Evolutionary conservation across 2,113 vertebrate genomes (phyloP), one percentile per base, ranked within the genome.

Genomic region (Rhipidura dahli): DNA sequence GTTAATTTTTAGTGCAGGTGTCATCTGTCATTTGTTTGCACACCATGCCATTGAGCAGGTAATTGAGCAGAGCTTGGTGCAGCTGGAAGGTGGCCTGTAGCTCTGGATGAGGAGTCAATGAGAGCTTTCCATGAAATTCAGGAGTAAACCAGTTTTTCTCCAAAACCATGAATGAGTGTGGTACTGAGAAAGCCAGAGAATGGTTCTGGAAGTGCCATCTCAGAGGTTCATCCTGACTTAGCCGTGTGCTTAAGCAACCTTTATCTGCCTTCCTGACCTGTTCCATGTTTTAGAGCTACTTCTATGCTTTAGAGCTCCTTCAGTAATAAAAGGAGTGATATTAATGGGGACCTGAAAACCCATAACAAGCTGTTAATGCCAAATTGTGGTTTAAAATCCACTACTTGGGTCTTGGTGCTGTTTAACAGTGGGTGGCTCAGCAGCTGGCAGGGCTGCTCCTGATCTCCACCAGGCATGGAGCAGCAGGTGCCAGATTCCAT

Each of bases 221-320:
- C 26, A 39, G 61, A 35, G 49, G 45, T 21, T 40, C 18, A 16
- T 7, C 33, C 61, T 15, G 19, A 21, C 24, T 39, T 5, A 35
- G 60, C 24, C 4, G 0, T 7, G 20, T 21, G 17, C 31, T 31
- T 85, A 42, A 70, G 19, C 30, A 68, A 45, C 31, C 21, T 50
- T 1, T 10, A 2, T 28, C 44, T 64, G 12, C 3, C 21, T 39
- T 33, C n/a, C 40, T 73, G 7, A 45, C 33, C 13, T 0, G 2
- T n/a, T 78, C 60, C 11, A 50, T 1, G 6, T 40, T 59, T 72
- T 53, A 54, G 22, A 92, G 35, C 31, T 49, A 17, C 24, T 45
- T 68, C 14, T 40, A 3, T 33, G 9, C 17, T 50, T 83, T 16
- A 54, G 53, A 61, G 24, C 27, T 50, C 9, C 47, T 76, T 68